Evolutionary conservation across 2,113 vertebrate species (phyloP).

Genomic region (Murina feae): DNA sequence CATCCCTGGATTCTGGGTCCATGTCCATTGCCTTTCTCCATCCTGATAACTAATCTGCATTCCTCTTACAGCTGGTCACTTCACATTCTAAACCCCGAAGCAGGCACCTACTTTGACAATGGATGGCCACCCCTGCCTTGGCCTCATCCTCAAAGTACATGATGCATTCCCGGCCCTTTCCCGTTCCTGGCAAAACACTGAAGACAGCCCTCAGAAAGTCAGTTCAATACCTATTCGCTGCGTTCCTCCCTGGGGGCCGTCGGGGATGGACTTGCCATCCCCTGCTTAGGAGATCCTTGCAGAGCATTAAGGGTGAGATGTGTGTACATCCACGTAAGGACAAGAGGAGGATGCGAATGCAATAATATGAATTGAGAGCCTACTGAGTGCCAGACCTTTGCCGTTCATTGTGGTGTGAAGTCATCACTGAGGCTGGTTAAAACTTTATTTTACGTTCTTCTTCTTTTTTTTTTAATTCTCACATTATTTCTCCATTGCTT

Average conservation of each 20-base stretch:
- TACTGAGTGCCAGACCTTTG: neutral
- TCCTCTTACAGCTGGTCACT: constrained; percentile 66
- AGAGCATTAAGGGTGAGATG: neutral
- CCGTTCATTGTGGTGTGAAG: neutral
- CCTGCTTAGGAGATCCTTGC: neutral
- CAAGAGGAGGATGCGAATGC: neutral
- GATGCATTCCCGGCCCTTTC: constrained; percentile 29
- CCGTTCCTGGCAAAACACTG: neutral
- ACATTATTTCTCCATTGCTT: too few relatives aligned
- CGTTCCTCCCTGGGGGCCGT: neutral
- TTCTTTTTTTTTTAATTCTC: too few relatives aligned
- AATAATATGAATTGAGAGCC: neutral
- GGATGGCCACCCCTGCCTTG: neutral
- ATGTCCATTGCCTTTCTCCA: constrained; percentile 43
- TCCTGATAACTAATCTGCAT: constrained; percentile 67
- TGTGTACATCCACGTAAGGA: neutral
- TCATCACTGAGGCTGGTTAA: neutral
- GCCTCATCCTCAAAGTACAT: constrained; percentile 28
- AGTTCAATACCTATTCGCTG: neutral
- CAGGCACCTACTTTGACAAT: constrained; percentile 50
- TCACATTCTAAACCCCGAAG: constrained; percentile 65
- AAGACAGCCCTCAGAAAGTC: neutral
- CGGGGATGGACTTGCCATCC: neutral
- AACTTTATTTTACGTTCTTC: neutral
- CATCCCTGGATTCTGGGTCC: neutral